Base-by-base conservation (phyloP, 2,888 invertebrate species). In the Caenorhabditis sulstoni region DNA sequence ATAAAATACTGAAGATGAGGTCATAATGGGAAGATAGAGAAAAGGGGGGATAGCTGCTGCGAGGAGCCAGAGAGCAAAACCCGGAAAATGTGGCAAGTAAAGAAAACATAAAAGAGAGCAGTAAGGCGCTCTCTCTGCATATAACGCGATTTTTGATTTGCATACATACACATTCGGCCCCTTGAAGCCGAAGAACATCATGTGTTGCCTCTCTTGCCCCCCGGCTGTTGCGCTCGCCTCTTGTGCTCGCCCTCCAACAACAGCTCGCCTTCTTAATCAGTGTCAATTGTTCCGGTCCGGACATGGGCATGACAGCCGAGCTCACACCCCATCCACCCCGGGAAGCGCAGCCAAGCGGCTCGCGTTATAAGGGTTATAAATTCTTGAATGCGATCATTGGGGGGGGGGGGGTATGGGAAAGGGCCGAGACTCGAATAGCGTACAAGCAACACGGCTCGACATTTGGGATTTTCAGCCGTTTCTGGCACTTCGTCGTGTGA, bases 61-160 rank as follows among this genome's bases (percentile, higher is more conserved):
- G 45, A 59, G 20, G 29, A 20, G 47, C 0, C 7, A 22, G 22
- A 23, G 45, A 44, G 23, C 18, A 55, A 16, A 53, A 49, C 16
- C 9, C 22, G 22, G 49, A 37, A 18, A 41, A 39, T 20, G 47
- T 39, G 47, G n/a, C 47, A 47, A 66, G 41, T 29, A 44, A 70
- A 37, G 55, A 44, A 20, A 50, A 37, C 23, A 35, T 14, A 41
- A 44, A 45, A 18, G 18, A 52, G 44, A 59, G 44, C 4, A 29
- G 7, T 29, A 29, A 22, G 8, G 58, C 47, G 47, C 39, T 53
- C 29, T 29, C 29, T 29, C 4, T 70, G 70, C 61, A 70, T 61
- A 70, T 73, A 73, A 73, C 73, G 58, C 64, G 64, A 73, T 73
- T 73, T 73, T 73, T 73, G 73, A 73, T 73, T 73, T 73, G 73